Conservation (phyloP, 2,888 invertebrate species). For the Trichogramma evanescens region DNA sequence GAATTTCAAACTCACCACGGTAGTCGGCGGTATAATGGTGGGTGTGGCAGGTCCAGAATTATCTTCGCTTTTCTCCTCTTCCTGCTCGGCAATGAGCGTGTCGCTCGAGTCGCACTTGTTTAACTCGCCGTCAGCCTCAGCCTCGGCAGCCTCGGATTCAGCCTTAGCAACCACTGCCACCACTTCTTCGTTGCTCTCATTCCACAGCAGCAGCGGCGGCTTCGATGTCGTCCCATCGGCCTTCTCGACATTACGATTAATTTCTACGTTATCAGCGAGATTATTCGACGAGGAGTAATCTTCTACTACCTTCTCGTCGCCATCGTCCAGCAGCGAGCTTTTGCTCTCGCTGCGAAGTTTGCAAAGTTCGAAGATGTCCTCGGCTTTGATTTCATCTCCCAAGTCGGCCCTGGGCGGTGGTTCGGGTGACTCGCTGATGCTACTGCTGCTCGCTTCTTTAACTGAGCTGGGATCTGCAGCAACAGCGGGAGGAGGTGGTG, state of each 20-base stretch:
- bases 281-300: neutral
- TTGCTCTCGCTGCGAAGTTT: neutral
- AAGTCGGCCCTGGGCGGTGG: no score
- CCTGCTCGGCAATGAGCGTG: conserved; percentile 37
- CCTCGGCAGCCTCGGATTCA: neutral
- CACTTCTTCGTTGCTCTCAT: conserved; percentile 9
- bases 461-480: no score
- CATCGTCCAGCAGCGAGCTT: conserved; percentile 34
- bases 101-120: conserved; percentile 42
- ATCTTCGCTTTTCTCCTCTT: conserved; percentile 18
- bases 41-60: conserved; percentile 8
- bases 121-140: conserved; percentile 24
- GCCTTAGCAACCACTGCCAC: neutral
- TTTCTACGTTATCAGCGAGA: conserved; percentile 16
- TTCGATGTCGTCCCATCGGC: no score
- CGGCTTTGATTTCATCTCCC: neutral
- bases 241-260: no score
- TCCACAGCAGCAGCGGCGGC: neutral
- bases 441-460: no score
- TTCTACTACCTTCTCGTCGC: conserved; percentile 17
- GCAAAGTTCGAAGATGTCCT: conserved; percentile 16
- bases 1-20: conserved; percentile 18
- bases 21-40: conserved; percentile 12
- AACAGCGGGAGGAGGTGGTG: no score
- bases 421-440: no score